phyloP scores from a whole-genome alignment of 2,888 invertebrate species.

The Protula sp. region DNA sequence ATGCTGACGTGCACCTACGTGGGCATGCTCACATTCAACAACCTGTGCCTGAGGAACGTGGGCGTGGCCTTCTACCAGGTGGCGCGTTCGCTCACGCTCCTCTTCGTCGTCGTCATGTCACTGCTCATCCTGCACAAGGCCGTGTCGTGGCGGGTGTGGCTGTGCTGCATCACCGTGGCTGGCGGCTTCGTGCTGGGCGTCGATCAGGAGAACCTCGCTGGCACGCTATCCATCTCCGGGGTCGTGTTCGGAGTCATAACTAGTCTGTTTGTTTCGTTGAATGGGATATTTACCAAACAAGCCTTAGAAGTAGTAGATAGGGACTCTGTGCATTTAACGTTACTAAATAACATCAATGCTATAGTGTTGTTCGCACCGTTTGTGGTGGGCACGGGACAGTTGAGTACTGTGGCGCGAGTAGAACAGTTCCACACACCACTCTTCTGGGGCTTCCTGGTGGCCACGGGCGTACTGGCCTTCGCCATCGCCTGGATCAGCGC shows the following conservation, averaged over 20 bases:
- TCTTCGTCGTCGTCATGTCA: conserved; percentile 49
- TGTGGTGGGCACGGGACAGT: conserved; percentile 39
- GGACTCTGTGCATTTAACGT: conserved; percentile 42
- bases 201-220: conserved; percentile 46
- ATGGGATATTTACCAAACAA: conserved; percentile 47
- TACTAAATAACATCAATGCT: conserved; percentile 45
- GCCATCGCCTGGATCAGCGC: conserved; percentile 48
- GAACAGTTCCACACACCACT: conserved; percentile 5
- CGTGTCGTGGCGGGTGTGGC: conserved; percentile 28
- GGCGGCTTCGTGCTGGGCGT: conserved; percentile 48
- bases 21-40: conserved; percentile 47
- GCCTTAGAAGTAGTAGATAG: conserved; percentile 36
- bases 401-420: conserved; percentile 2
- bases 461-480: conserved; percentile 41
- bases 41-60: conserved; percentile 51
- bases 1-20: conserved; percentile 40
- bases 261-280: conserved; percentile 46
- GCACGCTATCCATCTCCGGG: conserved; percentile 43
- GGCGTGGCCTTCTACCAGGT: conserved; percentile 49
- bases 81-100: conserved; percentile 49
- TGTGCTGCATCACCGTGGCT: conserved; percentile 44
- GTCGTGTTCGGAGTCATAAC: conserved; percentile 47
- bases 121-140: conserved; percentile 35
- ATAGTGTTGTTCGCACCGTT: conserved; percentile 41
- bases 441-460: conserved; percentile 38